phyloP scores from a whole-genome alignment of 2,888 invertebrate species.

The Tetropium fuscum region DNA sequence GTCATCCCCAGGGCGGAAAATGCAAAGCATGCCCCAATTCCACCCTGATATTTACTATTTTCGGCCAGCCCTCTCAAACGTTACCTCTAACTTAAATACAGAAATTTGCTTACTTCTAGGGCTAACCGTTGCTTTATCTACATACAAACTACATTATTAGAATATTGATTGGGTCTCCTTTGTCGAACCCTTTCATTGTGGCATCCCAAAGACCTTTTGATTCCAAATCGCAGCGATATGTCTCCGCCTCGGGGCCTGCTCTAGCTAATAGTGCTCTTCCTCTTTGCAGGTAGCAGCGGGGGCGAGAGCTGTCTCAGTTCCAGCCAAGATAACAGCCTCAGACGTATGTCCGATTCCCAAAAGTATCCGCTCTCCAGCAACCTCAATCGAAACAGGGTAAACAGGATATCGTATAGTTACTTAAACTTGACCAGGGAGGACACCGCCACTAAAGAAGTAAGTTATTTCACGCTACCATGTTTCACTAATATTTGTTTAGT shows the following conservation, averaged over 20 bases:
- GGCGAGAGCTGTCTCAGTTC: conserved; percentile 72
- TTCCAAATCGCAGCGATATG: neutral
- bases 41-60: too few species aligned
- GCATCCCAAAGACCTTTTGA: conserved; percentile 14
- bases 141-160: conserved; percentile 5
- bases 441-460: conserved; percentile 65
- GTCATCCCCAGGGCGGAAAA: too few species aligned
- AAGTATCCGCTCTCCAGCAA: conserved; percentile 51
- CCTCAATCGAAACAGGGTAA: conserved; percentile 59
- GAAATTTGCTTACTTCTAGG: neutral
- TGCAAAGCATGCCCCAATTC: too few species aligned
- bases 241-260: neutral
- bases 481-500: neutral
- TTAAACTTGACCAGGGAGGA: conserved; percentile 74
- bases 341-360: conserved; percentile 68
- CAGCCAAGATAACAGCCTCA: conserved; percentile 65
- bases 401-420: conserved; percentile 77
- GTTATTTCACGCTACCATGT: neutral
- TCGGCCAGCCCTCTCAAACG: neutral
- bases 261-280: conserved; percentile 5
- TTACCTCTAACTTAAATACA: neutral
- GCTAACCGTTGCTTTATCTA: neutral
- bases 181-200: neutral
- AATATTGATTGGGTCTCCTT: conserved; percentile 8
- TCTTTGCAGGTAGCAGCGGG: conserved; percentile 71